phyloP scores from a whole-genome alignment of 2,888 invertebrate species.

The Drosophila hamatofila region DNA sequence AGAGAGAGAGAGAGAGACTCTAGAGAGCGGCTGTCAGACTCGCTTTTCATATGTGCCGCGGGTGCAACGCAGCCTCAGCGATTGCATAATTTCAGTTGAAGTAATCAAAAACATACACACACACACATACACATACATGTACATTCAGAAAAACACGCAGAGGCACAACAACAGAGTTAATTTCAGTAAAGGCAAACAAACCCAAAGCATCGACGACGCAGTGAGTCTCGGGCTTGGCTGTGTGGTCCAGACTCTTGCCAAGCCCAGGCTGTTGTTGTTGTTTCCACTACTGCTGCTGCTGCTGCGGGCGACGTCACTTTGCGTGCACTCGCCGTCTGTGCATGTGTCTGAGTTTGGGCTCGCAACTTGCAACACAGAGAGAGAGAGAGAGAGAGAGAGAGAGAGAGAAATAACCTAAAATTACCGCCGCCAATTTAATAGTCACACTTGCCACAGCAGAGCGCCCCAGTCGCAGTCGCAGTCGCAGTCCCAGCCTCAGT shows the following conservation, averaged over 20 bases:
- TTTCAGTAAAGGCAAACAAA: constrained; percentile 68
- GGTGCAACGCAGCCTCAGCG: constrained; percentile 42
- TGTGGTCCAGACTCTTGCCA: constrained; percentile 68
- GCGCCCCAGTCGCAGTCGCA: constrained; percentile 34
- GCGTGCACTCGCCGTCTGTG: constrained; percentile 56
- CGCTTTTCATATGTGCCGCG: constrained; percentile 78
- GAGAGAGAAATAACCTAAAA: constrained; percentile 71
- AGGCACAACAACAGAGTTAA: constrained; percentile 60
- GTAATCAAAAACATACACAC: constrained; percentile 30
- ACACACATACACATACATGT: constrained; percentile 17
- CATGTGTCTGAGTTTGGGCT: constrained; percentile 49
- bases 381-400: constrained; percentile 53
- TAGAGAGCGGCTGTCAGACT: constrained; percentile 43
- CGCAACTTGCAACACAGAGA: constrained; percentile 56
- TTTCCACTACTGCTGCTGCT: constrained; percentile 38
- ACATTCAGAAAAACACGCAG: constrained; percentile 20
- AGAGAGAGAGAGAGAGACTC: constrained; percentile 4
- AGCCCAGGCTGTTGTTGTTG: constrained; percentile 59
- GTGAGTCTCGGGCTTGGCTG: constrained; percentile 52
- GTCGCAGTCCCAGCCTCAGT: constrained; percentile 14
- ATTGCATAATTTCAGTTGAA: constrained; percentile 65
- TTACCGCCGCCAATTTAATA: constrained; percentile 82
- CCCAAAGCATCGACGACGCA: constrained; percentile 61
- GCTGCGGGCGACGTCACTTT: constrained; percentile 55
- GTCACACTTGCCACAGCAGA: constrained; percentile 78